Evolutionary conservation across 2,888 invertebrate genomes (phyloP), one percentile per base, ranked within the genome.

Genomic region (Cryptophagus acutangulus): DNA sequence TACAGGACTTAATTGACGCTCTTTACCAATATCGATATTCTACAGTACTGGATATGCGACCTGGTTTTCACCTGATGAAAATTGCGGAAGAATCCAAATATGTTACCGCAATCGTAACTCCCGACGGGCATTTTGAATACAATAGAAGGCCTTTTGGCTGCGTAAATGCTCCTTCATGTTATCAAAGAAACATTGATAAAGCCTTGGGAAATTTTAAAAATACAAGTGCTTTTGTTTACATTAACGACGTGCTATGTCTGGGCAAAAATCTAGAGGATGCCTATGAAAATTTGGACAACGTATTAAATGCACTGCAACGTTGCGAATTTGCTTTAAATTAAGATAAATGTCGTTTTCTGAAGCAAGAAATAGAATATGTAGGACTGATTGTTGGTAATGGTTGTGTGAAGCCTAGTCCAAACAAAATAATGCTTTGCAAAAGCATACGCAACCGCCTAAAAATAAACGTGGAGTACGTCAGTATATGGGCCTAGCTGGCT

Each of bases 141-240:
- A 30, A 52, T 2, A 38, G 52, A 1, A 55, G 63, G 58, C 58
- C 61, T 3, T 67, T 64, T 40, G 63, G 63, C 3, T 43, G 64
- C 2, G 35, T 51, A 1, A 65, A 65, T 36, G 61, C 62, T 1
- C 61, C 62, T 2, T 48, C 51, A 15, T 57, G 57, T 9, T 67
- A 64, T 46, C 61, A 62, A 38, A 37, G 57, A 16, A 43, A 57
- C 2, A 40, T 45, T 13, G 41, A 38, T 31, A 26, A 24, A 13
- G 31, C 38, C 12, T 24, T 41, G 2, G 17, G 12, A 17, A 20
- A 34, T 10, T 20, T 15, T 15, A 20, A 34, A 13, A 6, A 35
- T 8, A 28, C 34, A 15, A 12, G 14, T 15, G 46, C 43, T 4
- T 9, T 34, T 15, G 26, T 28, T 3, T 48, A 45, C 33, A 6